Evolutionary conservation across 2,888 invertebrate species (phyloP).

Genomic region (Neuroscelio doddi): DNA sequence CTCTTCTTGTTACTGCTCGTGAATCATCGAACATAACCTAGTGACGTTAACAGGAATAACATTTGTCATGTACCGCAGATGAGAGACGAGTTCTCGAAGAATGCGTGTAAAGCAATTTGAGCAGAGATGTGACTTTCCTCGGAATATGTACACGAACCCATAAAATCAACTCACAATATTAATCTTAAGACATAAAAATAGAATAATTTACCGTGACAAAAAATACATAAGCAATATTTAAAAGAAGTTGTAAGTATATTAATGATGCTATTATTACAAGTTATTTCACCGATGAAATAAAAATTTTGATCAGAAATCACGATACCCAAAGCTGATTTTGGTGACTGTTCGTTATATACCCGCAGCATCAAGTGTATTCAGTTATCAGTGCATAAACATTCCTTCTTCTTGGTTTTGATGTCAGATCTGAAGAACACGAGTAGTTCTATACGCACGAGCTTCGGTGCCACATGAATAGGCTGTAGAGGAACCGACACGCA

Average conservation of each 20-base stretch:
- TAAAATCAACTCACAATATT: constrained; percentile 6
- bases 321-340: too few relatives aligned
- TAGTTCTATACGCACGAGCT: constrained; percentile 52
- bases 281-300: too few relatives aligned
- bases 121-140: neutral
- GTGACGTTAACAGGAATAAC: constrained; percentile 69
- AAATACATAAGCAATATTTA: neutral
- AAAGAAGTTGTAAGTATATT: too few relatives aligned
- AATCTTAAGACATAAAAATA: neutral
- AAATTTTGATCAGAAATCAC: constrained; percentile 1
- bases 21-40: constrained; percentile 68
- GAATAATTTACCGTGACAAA: neutral
- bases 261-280: too few relatives aligned
- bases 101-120: constrained; percentile 12
- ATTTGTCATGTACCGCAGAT: constrained; percentile 65
- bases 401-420: constrained; percentile 54
- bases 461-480: constrained; percentile 20
- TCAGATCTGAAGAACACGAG: constrained; percentile 50
- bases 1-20: constrained; percentile 51
- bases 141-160: constrained; percentile 1
- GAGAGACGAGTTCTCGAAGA: constrained; percentile 23
- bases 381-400: constrained; percentile 63
- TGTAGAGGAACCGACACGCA: constrained; percentile 52
- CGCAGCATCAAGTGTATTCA: constrained; percentile 49
- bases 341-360: neutral